Percentiles rank a stretch among this genome's conserved stretches.
Evolutionary conservation across 2,113 vertebrate genomes (phyloP).

Genomic region (Eretmochelys imbricata): DNA sequence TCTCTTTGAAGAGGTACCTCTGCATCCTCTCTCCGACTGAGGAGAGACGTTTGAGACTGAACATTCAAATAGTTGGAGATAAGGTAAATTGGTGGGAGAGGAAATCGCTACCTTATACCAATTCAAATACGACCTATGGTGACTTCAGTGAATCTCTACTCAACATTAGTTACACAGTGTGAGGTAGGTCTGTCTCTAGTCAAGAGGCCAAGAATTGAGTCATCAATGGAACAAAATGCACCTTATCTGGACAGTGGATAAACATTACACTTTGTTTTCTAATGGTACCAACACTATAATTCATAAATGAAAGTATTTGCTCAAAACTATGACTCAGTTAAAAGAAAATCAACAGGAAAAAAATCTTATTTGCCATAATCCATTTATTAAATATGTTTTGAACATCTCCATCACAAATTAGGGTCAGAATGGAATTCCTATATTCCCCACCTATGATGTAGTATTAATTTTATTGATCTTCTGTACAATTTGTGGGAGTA

Average conservation of each 20-base stretch:
- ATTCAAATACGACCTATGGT: too few species aligned
- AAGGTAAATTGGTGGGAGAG: too few species aligned
- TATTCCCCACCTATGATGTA: slow-evolving; percentile 74
- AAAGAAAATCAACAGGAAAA: neutral
- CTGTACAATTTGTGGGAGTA: slow-evolving; percentile 69
- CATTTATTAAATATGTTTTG: slow-evolving; percentile 67
- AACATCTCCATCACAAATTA: slow-evolving; percentile 59
- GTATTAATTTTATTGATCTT: slow-evolving; percentile 79
- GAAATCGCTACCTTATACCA: too few species aligned
- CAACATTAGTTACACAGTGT: too few species aligned
- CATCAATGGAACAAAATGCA: slow-evolving; percentile 21
- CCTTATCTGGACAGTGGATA: neutral
- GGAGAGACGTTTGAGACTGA: neutral
- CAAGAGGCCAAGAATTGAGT: neutral
- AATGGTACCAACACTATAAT: neutral
- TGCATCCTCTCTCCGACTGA: neutral
- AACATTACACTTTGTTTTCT: neutral
- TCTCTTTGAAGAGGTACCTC: neutral
- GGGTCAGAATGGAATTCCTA: slow-evolving; percentile 76
- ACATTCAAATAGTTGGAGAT: neutral
- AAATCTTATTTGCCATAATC: neutral
- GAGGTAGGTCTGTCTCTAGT: too few species aligned
- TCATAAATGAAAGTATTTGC: slow-evolving; percentile 23
- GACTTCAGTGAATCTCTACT: too few species aligned
- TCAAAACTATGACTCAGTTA: neutral